A percentile compares a stretch with the other conserved stretches of the same genome.
These are phyloP conservation scores for Sesamia inferens DNA, from an alignment of 2,888 invertebrate species.

Conservation along the genomic window DNA sequence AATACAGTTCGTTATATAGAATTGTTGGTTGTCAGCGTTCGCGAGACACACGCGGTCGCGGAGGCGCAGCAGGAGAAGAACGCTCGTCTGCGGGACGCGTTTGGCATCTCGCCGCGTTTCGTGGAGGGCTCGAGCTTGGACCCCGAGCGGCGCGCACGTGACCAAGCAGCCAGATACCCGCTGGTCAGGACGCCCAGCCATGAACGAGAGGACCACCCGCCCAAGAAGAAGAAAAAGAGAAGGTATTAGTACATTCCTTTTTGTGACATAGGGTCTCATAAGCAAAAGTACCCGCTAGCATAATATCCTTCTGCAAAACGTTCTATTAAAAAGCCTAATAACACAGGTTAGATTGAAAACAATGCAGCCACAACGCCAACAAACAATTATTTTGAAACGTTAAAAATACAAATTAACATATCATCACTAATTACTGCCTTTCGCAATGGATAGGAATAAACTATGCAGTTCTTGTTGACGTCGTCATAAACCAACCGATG, in stretches of 20 bases:
- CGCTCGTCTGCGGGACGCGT: slow-evolving; percentile 97
- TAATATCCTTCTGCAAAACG: neutral
- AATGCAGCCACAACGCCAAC: slow-evolving; percentile 11
- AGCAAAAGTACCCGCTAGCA: neutral
- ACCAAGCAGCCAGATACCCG: slow-evolving; percentile 91
- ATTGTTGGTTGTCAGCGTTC: slow-evolving; percentile 91
- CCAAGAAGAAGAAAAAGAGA: slow-evolving; percentile 93
- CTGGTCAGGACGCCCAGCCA: slow-evolving; percentile 94
- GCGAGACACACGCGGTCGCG: slow-evolving; percentile 98
- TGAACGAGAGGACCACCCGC: slow-evolving; percentile 85
- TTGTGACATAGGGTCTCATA: slow-evolving; percentile 1
- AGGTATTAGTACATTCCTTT: slow-evolving; percentile 85
- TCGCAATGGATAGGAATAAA: slow-evolving; percentile 2
- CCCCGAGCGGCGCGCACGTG: slow-evolving; percentile 91
- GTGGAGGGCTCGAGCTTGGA: slow-evolving; percentile 98
- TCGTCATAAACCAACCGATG: neutral
- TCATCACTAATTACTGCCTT: slow-evolving; percentile 2
- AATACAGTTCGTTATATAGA: slow-evolving; percentile 31
- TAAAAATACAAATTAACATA: neutral
- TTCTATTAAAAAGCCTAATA: neutral
- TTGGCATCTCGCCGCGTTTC: slow-evolving; percentile 98
- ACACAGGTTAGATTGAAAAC: slow-evolving; percentile 5
- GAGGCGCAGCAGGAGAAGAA: slow-evolving; percentile 99
- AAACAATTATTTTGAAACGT: slow-evolving; percentile 1
- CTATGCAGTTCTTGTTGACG: neutral